Conservation (phyloP, 1,140 invertebrate species). For the Formica selysi region DNA sequence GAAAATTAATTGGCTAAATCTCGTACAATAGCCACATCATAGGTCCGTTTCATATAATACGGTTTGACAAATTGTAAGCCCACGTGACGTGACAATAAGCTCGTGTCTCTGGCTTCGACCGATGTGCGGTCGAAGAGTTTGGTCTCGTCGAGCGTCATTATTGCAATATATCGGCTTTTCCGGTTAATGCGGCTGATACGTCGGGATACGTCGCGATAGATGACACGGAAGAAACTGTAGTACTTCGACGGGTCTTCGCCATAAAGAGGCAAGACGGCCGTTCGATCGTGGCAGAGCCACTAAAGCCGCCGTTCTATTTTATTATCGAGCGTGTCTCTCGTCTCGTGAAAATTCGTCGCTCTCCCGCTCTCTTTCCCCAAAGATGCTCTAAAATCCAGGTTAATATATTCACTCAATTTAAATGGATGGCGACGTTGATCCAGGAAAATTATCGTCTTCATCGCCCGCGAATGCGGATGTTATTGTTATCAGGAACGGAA, state of each 20-base stretch:
- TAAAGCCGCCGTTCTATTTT: constrained; percentile 75
- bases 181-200: constrained; percentile 59
- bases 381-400: constrained; percentile 49
- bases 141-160: constrained; percentile 44
- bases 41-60: constrained; percentile 7
- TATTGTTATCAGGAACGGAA: constrained; percentile 25
- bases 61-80: constrained; percentile 30
- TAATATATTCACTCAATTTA: constrained; percentile 48
- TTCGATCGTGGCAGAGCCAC: constrained; percentile 65
- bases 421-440: constrained; percentile 33
- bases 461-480: not conserved
- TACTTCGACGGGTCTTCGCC: constrained; percentile 52
- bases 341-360: constrained; percentile 66
- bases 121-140: constrained; percentile 19
- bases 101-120: not conserved
- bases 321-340: constrained; percentile 72
- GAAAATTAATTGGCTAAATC: constrained; percentile 25
- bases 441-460: constrained; percentile 32
- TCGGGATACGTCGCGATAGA: constrained; percentile 58
- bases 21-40: constrained; percentile 6
- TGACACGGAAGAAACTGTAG: constrained; percentile 73
- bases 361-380: not conserved
- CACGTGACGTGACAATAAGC: constrained; percentile 28
- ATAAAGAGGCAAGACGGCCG: constrained; percentile 64
- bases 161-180: constrained; percentile 53